These are phyloP conservation scores for Oligia latruncula DNA, from an alignment of 2,888 invertebrate genomes.

Conservation along the genomic window DNA sequence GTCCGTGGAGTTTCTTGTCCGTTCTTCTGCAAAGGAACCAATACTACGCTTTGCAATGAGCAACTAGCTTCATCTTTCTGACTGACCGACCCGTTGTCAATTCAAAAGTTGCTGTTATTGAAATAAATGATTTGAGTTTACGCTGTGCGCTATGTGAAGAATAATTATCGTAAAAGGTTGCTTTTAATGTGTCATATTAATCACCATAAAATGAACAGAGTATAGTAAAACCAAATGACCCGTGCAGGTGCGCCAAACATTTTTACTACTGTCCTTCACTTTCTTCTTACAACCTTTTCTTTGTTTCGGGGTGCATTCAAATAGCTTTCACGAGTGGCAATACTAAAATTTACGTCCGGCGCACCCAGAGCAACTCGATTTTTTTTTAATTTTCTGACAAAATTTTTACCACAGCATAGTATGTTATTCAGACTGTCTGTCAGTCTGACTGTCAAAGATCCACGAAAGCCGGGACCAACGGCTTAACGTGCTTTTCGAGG, in stretches of 20 bases:
- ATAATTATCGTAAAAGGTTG: neutral
- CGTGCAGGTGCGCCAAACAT: neutral
- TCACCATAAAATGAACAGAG: neutral
- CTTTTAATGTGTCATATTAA: neutral
- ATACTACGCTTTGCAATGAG: too few relatives aligned
- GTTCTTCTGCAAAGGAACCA: too few relatives aligned
- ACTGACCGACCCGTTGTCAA: neutral
- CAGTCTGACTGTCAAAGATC: too few relatives aligned
- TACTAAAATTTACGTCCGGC: neutral
- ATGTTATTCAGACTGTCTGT: neutral
- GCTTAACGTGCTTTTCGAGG: too few relatives aligned
- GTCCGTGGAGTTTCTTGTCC: too few relatives aligned
- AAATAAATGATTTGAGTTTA: neutral
- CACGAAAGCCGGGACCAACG: too few relatives aligned
- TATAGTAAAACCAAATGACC: neutral
- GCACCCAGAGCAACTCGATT: neutral
- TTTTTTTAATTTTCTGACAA: neutral
- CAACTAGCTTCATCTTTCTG: neutral
- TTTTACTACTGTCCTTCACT: neutral
- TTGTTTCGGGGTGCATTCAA: neutral
- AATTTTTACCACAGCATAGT: neutral
- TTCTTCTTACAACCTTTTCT: neutral
- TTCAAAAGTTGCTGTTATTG: neutral
- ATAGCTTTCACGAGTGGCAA: neutral
- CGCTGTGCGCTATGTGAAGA: neutral